Base-by-base conservation (phyloP, 1,140 invertebrate genomes). In the Riptortus pedestris region DNA sequence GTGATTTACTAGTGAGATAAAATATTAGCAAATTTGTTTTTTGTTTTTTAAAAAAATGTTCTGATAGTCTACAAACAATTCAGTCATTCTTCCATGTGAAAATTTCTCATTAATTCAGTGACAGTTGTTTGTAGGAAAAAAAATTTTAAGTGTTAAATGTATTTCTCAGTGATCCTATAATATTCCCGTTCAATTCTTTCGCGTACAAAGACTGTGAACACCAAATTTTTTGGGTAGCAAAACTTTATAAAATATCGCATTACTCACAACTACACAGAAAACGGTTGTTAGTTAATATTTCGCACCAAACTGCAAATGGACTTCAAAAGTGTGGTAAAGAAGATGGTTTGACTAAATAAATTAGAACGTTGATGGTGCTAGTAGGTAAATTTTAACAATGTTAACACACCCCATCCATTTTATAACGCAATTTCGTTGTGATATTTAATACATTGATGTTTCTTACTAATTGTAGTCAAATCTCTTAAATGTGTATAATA, bases 381-480 rank as follows among this genome's bases (percentile, higher is more conserved):
- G 61, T 62, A 48, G 61, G 51, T 33, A 48, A 62, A 28, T 59
- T 59, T 22, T 48, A 62, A 62, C 24, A 28, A 27, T 48, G 48
- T 52, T 31, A 59, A 64, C 63, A 59, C 63, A 59, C 55, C 63
- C 63, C 63, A 59, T 64, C 63, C 63, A 64, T 64, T 64, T 64
- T 59, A 60, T 64, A 64, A 63, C 55, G 63, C 63, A 64, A 64
- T 64, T 64, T 64, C 51, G 63, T 64, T 64, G 63, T 64, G 63
- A 64, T 64, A 48, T 62, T 63, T 63, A 63, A 63, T 63, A 63
- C n/a, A 59, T 64, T 64, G 63, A 64, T 64, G 63, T 64, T 64
- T 64, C 63, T 64, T 59, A 64, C 63, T 64, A 64, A 64, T 64
- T 59, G 63, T 64, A 64, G 63, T 64, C 63, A 59, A 59, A 64